Evolutionary conservation across 2,113 vertebrate genomes (phyloP), one percentile per base, ranked within the genome.

Genomic region (Zosterops pallidus): DNA sequence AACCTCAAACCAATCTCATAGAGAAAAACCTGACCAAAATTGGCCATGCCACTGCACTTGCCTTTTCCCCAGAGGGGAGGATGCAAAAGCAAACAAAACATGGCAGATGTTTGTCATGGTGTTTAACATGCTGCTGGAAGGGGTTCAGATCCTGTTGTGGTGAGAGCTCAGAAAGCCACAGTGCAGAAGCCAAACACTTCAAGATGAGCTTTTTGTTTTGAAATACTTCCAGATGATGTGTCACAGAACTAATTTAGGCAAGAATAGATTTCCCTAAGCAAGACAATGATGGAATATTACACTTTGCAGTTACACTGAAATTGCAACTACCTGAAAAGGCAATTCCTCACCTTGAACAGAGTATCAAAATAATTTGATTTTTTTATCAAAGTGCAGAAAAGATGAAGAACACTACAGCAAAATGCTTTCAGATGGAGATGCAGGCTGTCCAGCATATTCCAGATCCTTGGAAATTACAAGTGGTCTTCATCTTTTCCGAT

Each of bases 121-220:
- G 26, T 62, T 94, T 28, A 35, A 63, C 6, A 41, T 49, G 67
- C 65, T 83, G 39, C 70, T 89, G 72, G 69, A 86, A 84, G 53
- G 37, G 64, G 24, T 44, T 78, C 64, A 63, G 47, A 52, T 84
- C 52, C 60, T 47, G 11, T 5, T 24, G 37, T 1, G 3, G 29
- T 42, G 69, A 94, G 68, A 78, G 33, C 52, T 78, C 44, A 14
- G 26, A 82, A 75, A 25, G 24, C 77, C 46, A 7, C 12, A 29
- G 65, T 23, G 41, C 22, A 65, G 37, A 79, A 96, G 89, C 79
- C 94, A 96, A 94, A 94, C 46, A 35, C 85, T 96, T 92, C 87
- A 81, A 17, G 70, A 92, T 78, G 79, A 95, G 90, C 88, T 95
- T 97, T 97, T 96, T 47, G 94, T 94, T 97, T 94, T 92, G 88